These are phyloP conservation scores for Mesocricetus auratus DNA, from an alignment of 2,113 vertebrate genomes.

Conservation along the genomic window DNA sequence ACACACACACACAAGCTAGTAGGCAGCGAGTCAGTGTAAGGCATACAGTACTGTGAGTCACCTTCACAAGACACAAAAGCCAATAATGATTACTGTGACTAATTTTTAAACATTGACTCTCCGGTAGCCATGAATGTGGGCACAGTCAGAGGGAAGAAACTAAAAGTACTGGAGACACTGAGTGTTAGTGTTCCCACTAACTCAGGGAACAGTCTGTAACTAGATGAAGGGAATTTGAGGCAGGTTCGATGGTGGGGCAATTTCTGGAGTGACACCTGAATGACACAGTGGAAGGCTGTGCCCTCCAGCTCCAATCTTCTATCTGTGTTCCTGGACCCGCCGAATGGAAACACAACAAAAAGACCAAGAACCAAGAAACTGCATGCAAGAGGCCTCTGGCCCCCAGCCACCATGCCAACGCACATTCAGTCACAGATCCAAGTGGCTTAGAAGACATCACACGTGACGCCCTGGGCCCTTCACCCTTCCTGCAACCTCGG, in stretches of 20 bases:
- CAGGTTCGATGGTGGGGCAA: not conserved
- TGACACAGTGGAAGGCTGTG: not conserved
- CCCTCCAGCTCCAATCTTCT: not conserved
- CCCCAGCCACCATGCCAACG: not conserved
- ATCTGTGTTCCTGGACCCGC: not conserved
- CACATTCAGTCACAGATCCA: not conserved
- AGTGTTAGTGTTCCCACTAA: not conserved
- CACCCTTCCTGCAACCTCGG: conserved; percentile 24
- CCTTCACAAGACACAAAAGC: not conserved
- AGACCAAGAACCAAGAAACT: not conserved
- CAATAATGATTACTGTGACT: not conserved
- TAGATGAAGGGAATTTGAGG: not conserved
- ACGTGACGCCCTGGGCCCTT: conserved; percentile 63
- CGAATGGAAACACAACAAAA: not conserved
- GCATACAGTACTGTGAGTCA: conserved; percentile 18
- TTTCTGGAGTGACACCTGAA: not conserved
- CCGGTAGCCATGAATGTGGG: not conserved
- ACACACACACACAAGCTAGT: not conserved
- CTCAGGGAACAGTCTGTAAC: not conserved
- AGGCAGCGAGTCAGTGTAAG: conserved; percentile 31
- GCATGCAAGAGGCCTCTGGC: not conserved
- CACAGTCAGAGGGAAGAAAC: not conserved
- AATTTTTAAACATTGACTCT: conserved; percentile 29
- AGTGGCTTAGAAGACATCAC: conserved; percentile 56
- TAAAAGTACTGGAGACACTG: not conserved